Conservation (phyloP, 2,797 vertebrate genomes). For the Uromys caudimaculatus region DNA sequence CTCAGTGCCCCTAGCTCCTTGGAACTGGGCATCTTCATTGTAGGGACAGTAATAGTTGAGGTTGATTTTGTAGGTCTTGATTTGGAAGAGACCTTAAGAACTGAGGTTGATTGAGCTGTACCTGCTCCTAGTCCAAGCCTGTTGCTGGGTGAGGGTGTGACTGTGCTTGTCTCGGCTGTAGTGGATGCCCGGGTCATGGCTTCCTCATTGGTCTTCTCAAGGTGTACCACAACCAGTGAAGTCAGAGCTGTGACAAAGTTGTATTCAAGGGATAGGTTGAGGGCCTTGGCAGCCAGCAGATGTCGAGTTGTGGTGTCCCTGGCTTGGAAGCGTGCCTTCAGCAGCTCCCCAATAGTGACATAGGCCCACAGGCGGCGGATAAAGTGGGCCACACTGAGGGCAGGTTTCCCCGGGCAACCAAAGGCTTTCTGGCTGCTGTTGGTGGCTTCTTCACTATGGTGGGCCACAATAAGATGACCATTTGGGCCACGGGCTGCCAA, state of each 20-base stretch:
- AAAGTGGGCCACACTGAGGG: constrained; percentile 82
- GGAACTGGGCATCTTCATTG: not conserved
- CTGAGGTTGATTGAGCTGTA: not conserved
- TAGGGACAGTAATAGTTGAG: not conserved
- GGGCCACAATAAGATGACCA: constrained; percentile 86
- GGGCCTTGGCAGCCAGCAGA: constrained; percentile 90
- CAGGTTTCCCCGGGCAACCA: constrained; percentile 85
- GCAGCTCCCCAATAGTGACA: constrained; percentile 92
- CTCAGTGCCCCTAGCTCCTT: constrained; percentile 2
- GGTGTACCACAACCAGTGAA: constrained; percentile 92
- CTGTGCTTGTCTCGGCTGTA: not conserved
- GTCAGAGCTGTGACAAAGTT: constrained; percentile 94
- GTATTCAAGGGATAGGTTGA: constrained; percentile 92
- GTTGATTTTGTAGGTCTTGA: constrained; percentile 18
- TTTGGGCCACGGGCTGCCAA: constrained; percentile 87
- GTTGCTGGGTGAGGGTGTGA: constrained; percentile 37
- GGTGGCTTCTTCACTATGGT: constrained; percentile 82
- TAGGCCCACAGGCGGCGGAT: constrained; percentile 93
- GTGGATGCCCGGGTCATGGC: not conserved
- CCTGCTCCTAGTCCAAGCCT: not conserved
- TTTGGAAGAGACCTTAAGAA: constrained; percentile 13
- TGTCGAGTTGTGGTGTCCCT: constrained; percentile 85
- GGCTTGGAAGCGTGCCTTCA: constrained; percentile 88
- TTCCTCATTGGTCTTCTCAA: constrained; percentile 84
- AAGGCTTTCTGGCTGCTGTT: constrained; percentile 80